These are phyloP conservation scores for Emydura subglobosa DNA, from an alignment of 2,113 vertebrate genomes.

Conservation along the genomic window DNA sequence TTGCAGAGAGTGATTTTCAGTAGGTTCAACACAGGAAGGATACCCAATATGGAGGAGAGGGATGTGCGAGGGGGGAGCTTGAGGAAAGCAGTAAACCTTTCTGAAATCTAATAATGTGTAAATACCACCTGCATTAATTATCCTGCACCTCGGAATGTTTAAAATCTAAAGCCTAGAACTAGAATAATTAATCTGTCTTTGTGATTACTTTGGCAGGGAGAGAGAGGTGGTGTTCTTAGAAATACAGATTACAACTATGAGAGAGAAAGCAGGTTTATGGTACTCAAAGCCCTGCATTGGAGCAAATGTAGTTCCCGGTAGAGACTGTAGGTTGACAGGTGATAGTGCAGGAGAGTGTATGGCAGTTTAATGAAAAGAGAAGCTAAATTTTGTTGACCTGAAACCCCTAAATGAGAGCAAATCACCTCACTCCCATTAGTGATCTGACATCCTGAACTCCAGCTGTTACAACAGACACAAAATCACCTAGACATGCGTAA, in stretches of 20 bases:
- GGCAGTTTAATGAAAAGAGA: background rate
- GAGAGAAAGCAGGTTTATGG: background rate
- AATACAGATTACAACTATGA: background rate
- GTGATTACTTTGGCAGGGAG: conserved; percentile 51
- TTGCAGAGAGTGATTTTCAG: conserved; percentile 16
- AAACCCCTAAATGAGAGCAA: background rate
- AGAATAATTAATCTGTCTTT: conserved; percentile 75
- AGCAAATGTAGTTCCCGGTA: background rate
- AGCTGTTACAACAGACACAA: background rate
- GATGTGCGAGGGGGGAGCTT: conserved; percentile 43
- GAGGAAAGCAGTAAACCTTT: conserved; percentile 67
- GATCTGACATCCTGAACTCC: background rate
- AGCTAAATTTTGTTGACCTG: background rate
- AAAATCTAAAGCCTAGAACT: conserved; percentile 46
- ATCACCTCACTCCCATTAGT: background rate
- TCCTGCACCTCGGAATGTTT: conserved; percentile 44
- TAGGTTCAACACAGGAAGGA: conserved; percentile 21
- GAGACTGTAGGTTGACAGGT: background rate
- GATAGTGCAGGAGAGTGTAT: background rate
- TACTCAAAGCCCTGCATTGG: background rate
- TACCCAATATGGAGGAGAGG: background rate
- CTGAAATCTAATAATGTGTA: conserved; percentile 74
- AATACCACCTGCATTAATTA: conserved; percentile 77
- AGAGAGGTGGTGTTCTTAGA: conserved; percentile 14
- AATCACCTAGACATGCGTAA: background rate